These are phyloP conservation scores for Drosophila navojoa DNA, from an alignment of 1,140 invertebrate species.

Conservation along the genomic window DNA sequence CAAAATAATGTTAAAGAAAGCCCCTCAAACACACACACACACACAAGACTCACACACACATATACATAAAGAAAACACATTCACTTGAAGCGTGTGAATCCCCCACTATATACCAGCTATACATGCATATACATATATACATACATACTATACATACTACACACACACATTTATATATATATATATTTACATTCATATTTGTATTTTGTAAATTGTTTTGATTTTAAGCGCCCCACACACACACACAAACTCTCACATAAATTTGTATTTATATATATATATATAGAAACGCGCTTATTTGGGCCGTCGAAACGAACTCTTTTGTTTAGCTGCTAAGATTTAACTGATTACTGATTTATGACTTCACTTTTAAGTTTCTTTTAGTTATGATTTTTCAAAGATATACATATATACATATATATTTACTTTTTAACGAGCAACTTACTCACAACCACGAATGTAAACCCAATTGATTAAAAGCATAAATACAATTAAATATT, in stretches of 20 bases:
- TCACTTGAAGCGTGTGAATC: slow-evolving; percentile 1
- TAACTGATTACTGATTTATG: slow-evolving; percentile 58
- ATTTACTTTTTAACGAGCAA: slow-evolving; percentile 24
- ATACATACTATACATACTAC: slow-evolving; percentile 15
- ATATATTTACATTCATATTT: slow-evolving; percentile 47
- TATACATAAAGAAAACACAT: slow-evolving; percentile 4
- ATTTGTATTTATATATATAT: slow-evolving; percentile 68
- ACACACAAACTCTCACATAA: slow-evolving; percentile 35
- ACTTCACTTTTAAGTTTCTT: slow-evolving; percentile 41
- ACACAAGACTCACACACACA: slow-evolving; percentile 7
- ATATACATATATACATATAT: slow-evolving; percentile 8
- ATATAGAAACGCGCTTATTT: slow-evolving; percentile 49
- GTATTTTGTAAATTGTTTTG: slow-evolving; percentile 73
- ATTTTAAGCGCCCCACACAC: slow-evolving; percentile 64
- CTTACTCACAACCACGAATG: slow-evolving; percentile 24
- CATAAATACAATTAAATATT: slow-evolving; percentile 25
- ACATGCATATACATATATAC: slow-evolving; percentile 32
- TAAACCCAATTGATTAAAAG: slow-evolving; percentile 37
- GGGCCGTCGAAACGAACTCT: slow-evolving; percentile 32
- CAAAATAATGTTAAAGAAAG: slow-evolving; percentile 24
- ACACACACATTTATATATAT: slow-evolving; percentile 28
- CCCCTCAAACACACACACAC: slow-evolving; percentile 17
- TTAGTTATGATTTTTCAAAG: slow-evolving; percentile 42
- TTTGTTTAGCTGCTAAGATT: slow-evolving; percentile 61
- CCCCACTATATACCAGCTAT: slow-evolving; percentile 14